Percentiles rank a stretch among this genome's conserved stretches.
Evolutionary conservation across 2,888 invertebrate species (phyloP).

Genomic region (Eupithecia pulchellata): DNA sequence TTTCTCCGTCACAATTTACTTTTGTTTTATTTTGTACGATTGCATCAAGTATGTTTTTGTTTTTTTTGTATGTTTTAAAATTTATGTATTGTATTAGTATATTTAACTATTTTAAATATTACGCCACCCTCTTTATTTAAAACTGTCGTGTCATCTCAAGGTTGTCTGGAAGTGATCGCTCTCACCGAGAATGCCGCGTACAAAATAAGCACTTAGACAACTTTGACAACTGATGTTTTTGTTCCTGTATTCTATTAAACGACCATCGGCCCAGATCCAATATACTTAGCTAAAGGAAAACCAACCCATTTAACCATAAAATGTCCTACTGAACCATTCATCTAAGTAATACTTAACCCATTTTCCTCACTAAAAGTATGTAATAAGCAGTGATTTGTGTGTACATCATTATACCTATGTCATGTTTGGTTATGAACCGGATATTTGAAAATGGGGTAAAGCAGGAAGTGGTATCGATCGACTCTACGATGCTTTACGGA

Average conservation of each 20-base stretch:
- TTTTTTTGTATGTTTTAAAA: too few species aligned
- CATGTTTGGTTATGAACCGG: constrained; percentile 59
- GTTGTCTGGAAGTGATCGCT: too few species aligned
- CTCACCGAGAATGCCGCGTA: too few species aligned
- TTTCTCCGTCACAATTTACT: too few species aligned
- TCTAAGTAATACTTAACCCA: not conserved
- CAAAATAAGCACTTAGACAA: too few species aligned
- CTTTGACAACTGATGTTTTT: too few species aligned
- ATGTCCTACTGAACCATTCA: not conserved
- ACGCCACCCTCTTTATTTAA: too few species aligned
- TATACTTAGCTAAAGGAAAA: not conserved
- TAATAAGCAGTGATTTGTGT: not conserved
- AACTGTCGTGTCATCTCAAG: too few species aligned
- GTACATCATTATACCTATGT: constrained; percentile 16
- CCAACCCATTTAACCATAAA: not conserved
- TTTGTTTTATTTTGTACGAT: too few species aligned
- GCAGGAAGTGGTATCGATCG: constrained; percentile 79
- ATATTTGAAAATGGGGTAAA: constrained; percentile 81
- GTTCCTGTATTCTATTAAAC: not conserved
- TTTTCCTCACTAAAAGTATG: not conserved
- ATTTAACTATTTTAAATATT: too few species aligned
- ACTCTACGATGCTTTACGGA: constrained; percentile 57
- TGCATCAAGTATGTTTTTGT: too few species aligned
- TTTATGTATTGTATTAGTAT: too few species aligned
- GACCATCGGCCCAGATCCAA: not conserved